Conservation (phyloP, 2,888 invertebrate species). For the Plebejus argus region DNA sequence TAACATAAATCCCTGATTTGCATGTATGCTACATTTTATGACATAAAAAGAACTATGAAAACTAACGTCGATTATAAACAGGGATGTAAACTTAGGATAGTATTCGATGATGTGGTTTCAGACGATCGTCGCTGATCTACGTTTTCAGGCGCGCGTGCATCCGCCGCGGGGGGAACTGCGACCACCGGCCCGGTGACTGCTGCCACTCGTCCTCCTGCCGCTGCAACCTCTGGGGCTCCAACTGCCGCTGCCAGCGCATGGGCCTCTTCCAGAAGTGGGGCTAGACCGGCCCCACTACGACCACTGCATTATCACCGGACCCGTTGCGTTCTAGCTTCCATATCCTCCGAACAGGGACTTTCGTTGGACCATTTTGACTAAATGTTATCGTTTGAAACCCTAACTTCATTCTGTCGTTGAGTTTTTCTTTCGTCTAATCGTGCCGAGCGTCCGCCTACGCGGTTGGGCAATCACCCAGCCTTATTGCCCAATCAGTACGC, state of each 20-base stretch:
- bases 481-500: conserved; percentile 85
- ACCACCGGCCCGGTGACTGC: conserved; percentile 91
- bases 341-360: conserved; percentile 70
- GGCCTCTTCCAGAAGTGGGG: conserved; percentile 95
- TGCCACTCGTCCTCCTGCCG: conserved; percentile 92
- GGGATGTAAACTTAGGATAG: conserved; percentile 71
- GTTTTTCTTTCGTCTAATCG: conserved; percentile 62
- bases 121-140: conserved; percentile 92
- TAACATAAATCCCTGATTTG: background rate
- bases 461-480: conserved; percentile 88
- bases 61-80: conserved; percentile 45
- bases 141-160: conserved; percentile 92
- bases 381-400: conserved; percentile 48
- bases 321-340: conserved; percentile 61
- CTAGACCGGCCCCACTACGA: conserved; percentile 72
- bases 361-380: conserved; percentile 74
- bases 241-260: conserved; percentile 93
- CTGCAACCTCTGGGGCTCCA: conserved; percentile 94
- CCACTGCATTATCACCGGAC: conserved; percentile 67
- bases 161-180: conserved; percentile 90
- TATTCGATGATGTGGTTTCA: conserved; percentile 82
- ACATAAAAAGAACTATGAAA: background rate
- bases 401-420: conserved; percentile 44
- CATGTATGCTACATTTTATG: background rate
- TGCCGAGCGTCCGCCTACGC: conserved; percentile 79